Evolutionary conservation across 1,140 invertebrate genomes (phyloP).

Genomic region (Pogonognathellus flavescens): DNA sequence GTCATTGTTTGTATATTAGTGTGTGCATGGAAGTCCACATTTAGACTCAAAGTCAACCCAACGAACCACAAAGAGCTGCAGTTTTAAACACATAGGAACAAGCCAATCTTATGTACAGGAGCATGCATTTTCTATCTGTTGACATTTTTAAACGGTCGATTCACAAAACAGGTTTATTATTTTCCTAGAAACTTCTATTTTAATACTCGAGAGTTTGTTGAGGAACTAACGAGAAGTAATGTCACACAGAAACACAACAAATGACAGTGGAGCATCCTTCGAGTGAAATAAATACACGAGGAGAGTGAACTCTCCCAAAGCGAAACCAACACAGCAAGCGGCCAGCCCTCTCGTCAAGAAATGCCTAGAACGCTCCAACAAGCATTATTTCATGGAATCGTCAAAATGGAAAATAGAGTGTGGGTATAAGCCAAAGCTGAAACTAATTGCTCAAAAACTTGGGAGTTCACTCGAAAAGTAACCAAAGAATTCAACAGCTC

Average conservation of each 20-base stretch:
- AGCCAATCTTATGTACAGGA: not conserved
- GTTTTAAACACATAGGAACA: too few relatives aligned
- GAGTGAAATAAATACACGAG: not conserved
- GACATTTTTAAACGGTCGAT: slow-evolving; percentile 12
- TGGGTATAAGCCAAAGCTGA: not conserved
- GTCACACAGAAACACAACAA: too few relatives aligned
- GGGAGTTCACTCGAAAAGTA: not conserved
- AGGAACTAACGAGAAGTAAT: too few relatives aligned
- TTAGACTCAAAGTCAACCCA: slow-evolving; percentile 15
- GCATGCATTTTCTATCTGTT: not conserved
- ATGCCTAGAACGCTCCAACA: too few relatives aligned
- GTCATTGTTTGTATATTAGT: not conserved
- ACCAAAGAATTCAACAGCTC: not conserved
- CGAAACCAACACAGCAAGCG: slow-evolving; percentile 1
- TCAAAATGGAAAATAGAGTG: slow-evolving; percentile 4
- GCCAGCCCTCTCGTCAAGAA: not conserved
- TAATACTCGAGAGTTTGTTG: not conserved
- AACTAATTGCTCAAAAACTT: slow-evolving; percentile 16
- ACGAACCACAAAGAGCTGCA: slow-evolving; percentile 15
- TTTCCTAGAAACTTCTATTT: slow-evolving; percentile 11
- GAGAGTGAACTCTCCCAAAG: not conserved
- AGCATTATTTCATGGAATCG: slow-evolving; percentile 4
- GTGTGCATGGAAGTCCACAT: not conserved
- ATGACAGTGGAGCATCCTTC: too few relatives aligned
- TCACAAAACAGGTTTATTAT: slow-evolving; percentile 17